A percentile compares a stretch with the other conserved stretches of the same genome.
These are phyloP conservation scores for Hemistola chrysoprasaria DNA, from an alignment of 2,888 invertebrate genomes.

Conservation along the genomic window DNA sequence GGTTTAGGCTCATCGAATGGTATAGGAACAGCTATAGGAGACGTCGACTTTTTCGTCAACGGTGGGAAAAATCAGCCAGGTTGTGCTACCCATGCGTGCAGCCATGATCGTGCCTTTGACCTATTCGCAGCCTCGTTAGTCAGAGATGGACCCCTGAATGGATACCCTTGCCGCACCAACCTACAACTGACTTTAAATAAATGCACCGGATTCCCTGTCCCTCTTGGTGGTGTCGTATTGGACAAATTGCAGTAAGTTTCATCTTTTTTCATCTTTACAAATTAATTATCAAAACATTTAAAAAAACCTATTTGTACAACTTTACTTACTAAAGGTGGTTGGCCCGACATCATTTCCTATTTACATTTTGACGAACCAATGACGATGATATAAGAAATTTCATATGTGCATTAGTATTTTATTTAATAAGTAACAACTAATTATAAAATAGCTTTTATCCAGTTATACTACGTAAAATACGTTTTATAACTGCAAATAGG, in stretches of 20 bases:
- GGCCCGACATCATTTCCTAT: too few relatives aligned
- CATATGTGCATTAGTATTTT: too few relatives aligned
- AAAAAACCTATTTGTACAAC: too few relatives aligned
- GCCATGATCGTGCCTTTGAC: constrained; percentile 54
- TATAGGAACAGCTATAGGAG: constrained; percentile 87
- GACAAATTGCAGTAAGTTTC: constrained; percentile 46
- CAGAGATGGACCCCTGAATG: constrained; percentile 34
- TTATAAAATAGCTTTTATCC: too few relatives aligned
- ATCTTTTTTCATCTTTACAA: neutral
- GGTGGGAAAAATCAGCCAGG: constrained; percentile 87
- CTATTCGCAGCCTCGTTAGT: constrained; percentile 48
- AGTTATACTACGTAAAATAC: too few relatives aligned
- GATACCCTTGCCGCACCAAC: constrained; percentile 39
- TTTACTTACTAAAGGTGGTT: too few relatives aligned
- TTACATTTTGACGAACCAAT: too few relatives aligned
- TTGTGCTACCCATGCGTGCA: constrained; percentile 46
- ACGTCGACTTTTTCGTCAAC: constrained; percentile 94
- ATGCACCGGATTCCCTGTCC: constrained; percentile 41
- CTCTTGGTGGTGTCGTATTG: constrained; percentile 43
- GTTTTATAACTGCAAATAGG: too few relatives aligned
- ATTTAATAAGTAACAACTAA: too few relatives aligned
- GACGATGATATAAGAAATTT: too few relatives aligned
- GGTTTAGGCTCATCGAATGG: constrained; percentile 68
- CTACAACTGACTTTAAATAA: constrained; percentile 40
- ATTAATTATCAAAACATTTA: too few relatives aligned